phyloP scores from a whole-genome alignment of 2,113 vertebrate genomes.

The Machaerirhynchus nigripectus region DNA sequence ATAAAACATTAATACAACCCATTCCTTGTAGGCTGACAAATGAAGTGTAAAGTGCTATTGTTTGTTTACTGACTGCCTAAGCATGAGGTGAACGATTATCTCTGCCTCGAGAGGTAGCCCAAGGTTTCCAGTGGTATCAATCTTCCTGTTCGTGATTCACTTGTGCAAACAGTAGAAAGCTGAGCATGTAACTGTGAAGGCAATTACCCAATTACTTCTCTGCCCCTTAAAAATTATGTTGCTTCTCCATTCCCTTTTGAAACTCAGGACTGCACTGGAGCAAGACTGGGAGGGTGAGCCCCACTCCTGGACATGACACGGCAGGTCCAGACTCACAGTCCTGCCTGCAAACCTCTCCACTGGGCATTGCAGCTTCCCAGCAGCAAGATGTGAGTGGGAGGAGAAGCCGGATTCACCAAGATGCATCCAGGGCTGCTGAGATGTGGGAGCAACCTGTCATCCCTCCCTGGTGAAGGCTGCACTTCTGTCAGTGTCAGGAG shows the following conservation, averaged over 20 bases:
- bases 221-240: not conserved
- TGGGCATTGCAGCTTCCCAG: not conserved
- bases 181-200: not conserved
- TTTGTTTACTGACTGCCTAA: conserved; percentile 29
- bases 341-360: not conserved
- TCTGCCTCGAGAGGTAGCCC: not conserved
- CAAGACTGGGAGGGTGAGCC: not conserved
- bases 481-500: fast-evolving
- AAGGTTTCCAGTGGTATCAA: not conserved
- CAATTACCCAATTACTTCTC: not conserved
- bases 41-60: not conserved
- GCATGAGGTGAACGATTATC: not conserved
- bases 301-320: fast-evolving
- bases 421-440: not conserved
- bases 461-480: fast-evolving
- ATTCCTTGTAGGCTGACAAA: not conserved
- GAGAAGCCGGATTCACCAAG: fast-evolving
- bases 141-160: not conserved
- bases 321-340: not conserved
- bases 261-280: not conserved
- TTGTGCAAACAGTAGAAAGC: not conserved
- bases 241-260: not conserved
- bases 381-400: not conserved
- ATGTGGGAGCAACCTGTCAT: fast-evolving
- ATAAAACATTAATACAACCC: not conserved